phyloP scores from a whole-genome alignment of 2,888 invertebrate species.

The Apodemia mormo region DNA sequence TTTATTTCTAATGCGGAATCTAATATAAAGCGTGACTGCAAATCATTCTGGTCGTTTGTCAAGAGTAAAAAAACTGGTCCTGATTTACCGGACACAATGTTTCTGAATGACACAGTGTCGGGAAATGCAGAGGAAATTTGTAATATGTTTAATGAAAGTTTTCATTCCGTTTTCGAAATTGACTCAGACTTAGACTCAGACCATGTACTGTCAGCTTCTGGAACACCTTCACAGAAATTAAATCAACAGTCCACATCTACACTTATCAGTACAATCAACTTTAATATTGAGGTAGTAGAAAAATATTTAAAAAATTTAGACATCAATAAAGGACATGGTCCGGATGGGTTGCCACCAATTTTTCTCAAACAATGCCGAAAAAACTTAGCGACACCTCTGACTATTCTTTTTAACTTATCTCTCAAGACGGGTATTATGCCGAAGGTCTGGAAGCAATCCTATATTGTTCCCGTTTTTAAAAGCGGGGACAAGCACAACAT shows the following conservation, averaged over 20 bases:
- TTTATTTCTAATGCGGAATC: constrained; percentile 16
- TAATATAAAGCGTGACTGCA: constrained; percentile 15
- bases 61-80: constrained; percentile 14
- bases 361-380: not conserved
- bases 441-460: constrained; percentile 19
- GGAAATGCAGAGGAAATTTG: constrained; percentile 4
- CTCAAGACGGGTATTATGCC: constrained; percentile 14
- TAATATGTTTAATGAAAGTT: constrained; percentile 20
- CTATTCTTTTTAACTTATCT: constrained; percentile 16
- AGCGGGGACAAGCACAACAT: constrained; percentile 13
- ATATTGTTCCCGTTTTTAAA: constrained; percentile 21
- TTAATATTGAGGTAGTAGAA: not conserved
- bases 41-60: constrained; percentile 22
- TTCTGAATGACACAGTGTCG: not conserved
- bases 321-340: constrained; percentile 13
- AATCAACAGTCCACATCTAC: not conserved
- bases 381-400: not conserved
- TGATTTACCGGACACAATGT: constrained; percentile 15
- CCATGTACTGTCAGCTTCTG: too few relatives aligned
- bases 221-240: too few relatives aligned
- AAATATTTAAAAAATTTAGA: constrained; percentile 12
- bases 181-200: not conserved
- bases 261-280: not conserved
- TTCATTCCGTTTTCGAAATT: not conserved
- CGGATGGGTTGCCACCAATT: constrained; percentile 14